These are phyloP conservation scores for Ptychoptera albimana DNA, from an alignment of 2,888 invertebrate species.

Conservation along the genomic window DNA sequence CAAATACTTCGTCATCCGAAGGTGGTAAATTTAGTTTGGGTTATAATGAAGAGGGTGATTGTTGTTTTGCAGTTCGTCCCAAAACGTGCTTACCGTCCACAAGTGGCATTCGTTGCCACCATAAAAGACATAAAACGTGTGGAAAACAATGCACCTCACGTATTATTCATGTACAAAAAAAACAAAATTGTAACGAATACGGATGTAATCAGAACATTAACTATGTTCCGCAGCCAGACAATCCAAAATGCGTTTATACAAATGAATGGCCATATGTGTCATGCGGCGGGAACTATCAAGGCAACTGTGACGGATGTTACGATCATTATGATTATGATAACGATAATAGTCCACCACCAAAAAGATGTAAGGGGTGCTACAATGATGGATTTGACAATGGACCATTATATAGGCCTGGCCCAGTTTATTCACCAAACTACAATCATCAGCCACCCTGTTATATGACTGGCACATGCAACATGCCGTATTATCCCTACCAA, in stretches of 20 bases:
- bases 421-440: conserved; percentile 9
- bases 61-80: conserved; percentile 20
- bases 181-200: conserved; percentile 4
- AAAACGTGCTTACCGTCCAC: conserved; percentile 12
- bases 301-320: conserved; percentile 11
- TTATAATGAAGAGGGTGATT: conserved; percentile 21
- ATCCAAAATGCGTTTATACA: conserved; percentile 8
- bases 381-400: conserved; percentile 11
- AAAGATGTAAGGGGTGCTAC: conserved; percentile 9
- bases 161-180: conserved; percentile 16
- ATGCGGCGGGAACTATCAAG: conserved; percentile 8
- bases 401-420: conserved; percentile 10
- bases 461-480: conserved; percentile 8
- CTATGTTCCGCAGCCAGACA: conserved; percentile 11
- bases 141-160: conserved; percentile 22
- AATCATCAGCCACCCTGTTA: conserved; percentile 11
- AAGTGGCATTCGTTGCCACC: conserved; percentile 13
- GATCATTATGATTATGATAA: conserved; percentile 11
- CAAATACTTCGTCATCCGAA: conserved; percentile 18
- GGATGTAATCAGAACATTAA: conserved; percentile 6
- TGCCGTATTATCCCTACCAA: conserved; percentile 1
- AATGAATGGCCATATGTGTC: conserved; percentile 11
- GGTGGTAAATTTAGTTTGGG: conserved; percentile 26
- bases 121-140: conserved; percentile 19
- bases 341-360: conserved; percentile 5